Conservation (phyloP, 53 echinoderm and acorn worm genomes). For the Arbacia lixula region DNA sequence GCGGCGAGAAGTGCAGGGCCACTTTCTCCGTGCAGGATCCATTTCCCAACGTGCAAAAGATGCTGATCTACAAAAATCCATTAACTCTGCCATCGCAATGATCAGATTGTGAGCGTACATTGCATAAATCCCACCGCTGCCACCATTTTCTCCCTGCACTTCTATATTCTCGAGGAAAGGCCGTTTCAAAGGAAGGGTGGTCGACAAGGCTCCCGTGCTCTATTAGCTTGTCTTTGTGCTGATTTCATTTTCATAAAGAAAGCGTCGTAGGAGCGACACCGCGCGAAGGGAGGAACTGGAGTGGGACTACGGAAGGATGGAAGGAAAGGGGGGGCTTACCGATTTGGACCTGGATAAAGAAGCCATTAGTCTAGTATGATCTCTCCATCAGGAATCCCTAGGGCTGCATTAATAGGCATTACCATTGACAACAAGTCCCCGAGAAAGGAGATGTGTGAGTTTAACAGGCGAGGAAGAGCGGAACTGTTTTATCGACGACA, state of each 20-base stretch:
- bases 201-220: background rate
- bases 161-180: conserved; percentile 19
- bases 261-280: background rate
- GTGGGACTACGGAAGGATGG: background rate
- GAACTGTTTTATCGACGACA: conserved; percentile 48
- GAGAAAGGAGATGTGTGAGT: conserved; percentile 53
- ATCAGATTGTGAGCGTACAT: conserved; percentile 57
- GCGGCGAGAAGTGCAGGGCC: conserved; percentile 29
- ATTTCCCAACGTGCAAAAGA: conserved; percentile 18
- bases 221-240: background rate
- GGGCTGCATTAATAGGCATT: conserved; percentile 61
- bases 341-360: conserved; percentile 36
- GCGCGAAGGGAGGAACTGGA: conserved; percentile 6
- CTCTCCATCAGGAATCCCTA: conserved; percentile 45
- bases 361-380: conserved; percentile 43
- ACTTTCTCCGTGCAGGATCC: conserved; percentile 4
- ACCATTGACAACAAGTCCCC: conserved; percentile 50
- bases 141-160: conserved; percentile 20
- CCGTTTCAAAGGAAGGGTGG: conserved; percentile 37
- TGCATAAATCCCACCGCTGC: conserved; percentile 22
- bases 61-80: conserved; percentile 45
- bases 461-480: conserved; percentile 54
- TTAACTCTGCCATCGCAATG: conserved; percentile 54
- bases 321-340: background rate
- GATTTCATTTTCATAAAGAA: conserved; percentile 46